Base-by-base conservation (phyloP, 2,797 vertebrate species). In the Acipenser transmontanus region DNA sequence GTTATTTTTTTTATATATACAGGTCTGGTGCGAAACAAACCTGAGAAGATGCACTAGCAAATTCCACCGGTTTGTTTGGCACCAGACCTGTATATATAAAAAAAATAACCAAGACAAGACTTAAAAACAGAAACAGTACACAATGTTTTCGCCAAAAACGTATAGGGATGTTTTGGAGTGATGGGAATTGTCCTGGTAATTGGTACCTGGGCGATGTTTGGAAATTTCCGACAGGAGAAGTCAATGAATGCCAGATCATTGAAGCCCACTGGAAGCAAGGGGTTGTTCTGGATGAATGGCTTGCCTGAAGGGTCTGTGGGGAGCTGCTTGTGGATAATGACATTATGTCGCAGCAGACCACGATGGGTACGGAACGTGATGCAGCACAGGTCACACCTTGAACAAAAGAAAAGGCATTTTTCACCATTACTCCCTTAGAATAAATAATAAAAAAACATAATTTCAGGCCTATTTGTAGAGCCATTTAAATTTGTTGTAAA, bases 231-330 rank as follows among this genome's bases (percentile, higher is more conserved):
- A 80, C 95, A 98, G 80, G 95, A 97, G 87, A 99, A 98, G 87
- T 99, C 97, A 0, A 94, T 96, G 88, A 98, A 99, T 72, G 96
- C 94, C 74, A 99, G 85, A 78, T 99, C 97, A 0, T 97, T 95
- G 91, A 99, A 98, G 80, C 97, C 96, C 47, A 92, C 87, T 1
- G 96, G 94, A 82, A 99, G 96, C 2, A 93, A 96, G 72, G 96
- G 95, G 80, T 99, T 99, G 90, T 87, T 98, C 85, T 98, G 96
- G 83, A 98, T 99, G 80, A 95, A 99, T 65, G 97, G 97, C 8
- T 82, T 92, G 65, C 97, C 97, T 14, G 73, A 87, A 0, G 91
- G 91, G 70, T 98, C 96, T 65, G 91, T 91, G 74, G 97, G 97
- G 75, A 99, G 93, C 71, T 95, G 88, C 78, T 94, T 98, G 77